phyloP scores from a whole-genome alignment of 92 coral and sea anemone genomes.

The Epizoanthus scotinus region DNA sequence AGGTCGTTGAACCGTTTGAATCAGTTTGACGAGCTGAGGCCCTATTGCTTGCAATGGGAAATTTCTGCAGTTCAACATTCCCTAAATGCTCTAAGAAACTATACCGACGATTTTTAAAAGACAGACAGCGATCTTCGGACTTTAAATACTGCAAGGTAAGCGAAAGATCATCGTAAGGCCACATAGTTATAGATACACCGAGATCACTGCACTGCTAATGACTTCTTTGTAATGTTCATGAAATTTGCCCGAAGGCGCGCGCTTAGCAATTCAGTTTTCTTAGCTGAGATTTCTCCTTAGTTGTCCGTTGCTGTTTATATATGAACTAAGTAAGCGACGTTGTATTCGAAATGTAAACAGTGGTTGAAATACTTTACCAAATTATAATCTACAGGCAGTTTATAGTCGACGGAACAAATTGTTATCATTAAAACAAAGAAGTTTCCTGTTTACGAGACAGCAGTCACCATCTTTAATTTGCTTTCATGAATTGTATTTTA shows the following conservation, averaged over 20 bases:
- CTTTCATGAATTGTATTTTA: no score
- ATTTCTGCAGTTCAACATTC: constrained; percentile 23
- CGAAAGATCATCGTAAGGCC: not conserved
- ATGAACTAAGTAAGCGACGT: not conserved
- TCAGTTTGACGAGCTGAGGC: not conserved
- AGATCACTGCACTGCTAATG: not conserved
- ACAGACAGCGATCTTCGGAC: constrained; percentile 28
- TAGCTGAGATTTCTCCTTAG: not conserved
- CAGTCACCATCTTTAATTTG: no score
- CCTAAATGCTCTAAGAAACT: constrained; percentile 19
- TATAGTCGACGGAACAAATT: not conserved
- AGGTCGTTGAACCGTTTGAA: not conserved
- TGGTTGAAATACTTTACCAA: not conserved
- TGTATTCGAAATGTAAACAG: not conserved
- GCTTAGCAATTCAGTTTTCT: not conserved
- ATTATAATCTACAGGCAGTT: not conserved
- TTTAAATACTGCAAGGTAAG: constrained; percentile 35
- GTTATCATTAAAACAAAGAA: constrained; percentile 5
- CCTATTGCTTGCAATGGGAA: constrained; percentile 21
- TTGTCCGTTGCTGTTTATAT: not conserved
- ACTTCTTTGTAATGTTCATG: not conserved
- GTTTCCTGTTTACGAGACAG: constrained; percentile 23
- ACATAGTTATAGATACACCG: not conserved
- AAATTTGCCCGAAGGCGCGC: not conserved
- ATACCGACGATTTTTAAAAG: constrained; percentile 20